phyloP scores from a whole-genome alignment of 2,797 vertebrate genomes.

The Cyclura pinguis region DNA sequence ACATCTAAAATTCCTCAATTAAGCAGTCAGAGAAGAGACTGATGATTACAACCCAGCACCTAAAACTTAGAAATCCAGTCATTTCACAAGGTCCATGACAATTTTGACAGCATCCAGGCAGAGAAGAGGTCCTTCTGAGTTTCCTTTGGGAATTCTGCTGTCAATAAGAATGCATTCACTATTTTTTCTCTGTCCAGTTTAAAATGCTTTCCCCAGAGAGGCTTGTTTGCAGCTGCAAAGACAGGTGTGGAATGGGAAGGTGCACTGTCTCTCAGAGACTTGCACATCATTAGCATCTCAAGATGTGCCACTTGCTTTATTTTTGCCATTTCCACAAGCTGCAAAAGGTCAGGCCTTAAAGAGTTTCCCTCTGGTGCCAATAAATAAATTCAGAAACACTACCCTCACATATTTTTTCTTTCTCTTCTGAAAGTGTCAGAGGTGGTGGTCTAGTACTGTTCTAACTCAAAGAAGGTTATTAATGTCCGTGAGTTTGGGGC shows the following conservation, averaged over 20 bases:
- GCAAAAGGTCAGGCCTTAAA: constrained; percentile 23
- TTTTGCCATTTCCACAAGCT: neutral
- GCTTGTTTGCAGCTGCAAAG: neutral
- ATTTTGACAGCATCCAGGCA: constrained; percentile 14
- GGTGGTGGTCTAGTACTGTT: neutral
- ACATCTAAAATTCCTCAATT: neutral
- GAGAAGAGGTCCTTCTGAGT: neutral
- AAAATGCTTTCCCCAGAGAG: constrained; percentile 17
- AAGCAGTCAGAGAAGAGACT: neutral
- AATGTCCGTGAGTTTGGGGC: neutral
- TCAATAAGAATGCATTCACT: neutral
- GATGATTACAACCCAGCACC: neutral
- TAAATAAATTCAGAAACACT: neutral
- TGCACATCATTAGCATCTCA: constrained; percentile 27
- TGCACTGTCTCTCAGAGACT: neutral
- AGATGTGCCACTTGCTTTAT: neutral
- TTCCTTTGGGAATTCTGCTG: neutral
- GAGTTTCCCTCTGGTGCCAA: constrained; percentile 3
- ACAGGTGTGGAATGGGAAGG: neutral
- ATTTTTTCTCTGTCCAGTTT: constrained; percentile 20
- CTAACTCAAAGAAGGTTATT: neutral
- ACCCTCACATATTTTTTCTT: neutral
- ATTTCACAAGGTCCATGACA: constrained; percentile 22
- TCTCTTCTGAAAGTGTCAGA: neutral
- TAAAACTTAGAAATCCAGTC: neutral